Evolutionary conservation across 64 coral and sea anemone species (phyloP), one percentile per base, ranked within the genome.

Genomic region (Exaiptasia diaphana): DNA sequence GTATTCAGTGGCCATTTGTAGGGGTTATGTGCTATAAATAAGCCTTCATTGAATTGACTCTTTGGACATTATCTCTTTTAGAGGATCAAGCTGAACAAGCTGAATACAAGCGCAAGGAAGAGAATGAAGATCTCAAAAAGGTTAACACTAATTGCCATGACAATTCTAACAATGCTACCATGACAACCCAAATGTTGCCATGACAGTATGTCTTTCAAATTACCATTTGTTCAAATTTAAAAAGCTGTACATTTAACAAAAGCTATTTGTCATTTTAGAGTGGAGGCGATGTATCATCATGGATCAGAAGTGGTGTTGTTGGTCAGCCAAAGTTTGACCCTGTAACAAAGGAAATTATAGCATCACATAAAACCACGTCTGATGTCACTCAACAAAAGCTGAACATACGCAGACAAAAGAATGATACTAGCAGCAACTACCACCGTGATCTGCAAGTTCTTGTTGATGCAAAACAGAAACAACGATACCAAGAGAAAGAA

Each of bases 251-350:
- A n/a, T n/a, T n/a, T n/a, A n/a, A n/a, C n/a, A n/a, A n/a, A n/a
- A n/a, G n/a, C n/a, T n/a, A n/a, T n/a, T n/a, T n/a, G n/a, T n/a
- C n/a, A n/a, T 28, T 87, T 67, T 55, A 94, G 91, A 80, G 64
- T 41, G 86, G 86, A 23, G 64, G 24, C 11, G 91, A 94, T 39
- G 91, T 88, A 18, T 85, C 79, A 4, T 83, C 91, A 13, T 94
- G 91, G 91, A 9, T 94, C 24, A 68, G 87, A 8, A 46, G 38
- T 6, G 91, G 91, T 36, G 73, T 78, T 6, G 79, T 94, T 48
- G 91, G 91, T 18, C 91, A 94, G 45, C 91, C 91, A 15, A 82
- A 55, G 20, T 83, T 76, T 57, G 39, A 94, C 45, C 77, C 91
- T 4, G 53, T 77, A 61, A 94, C 91, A 32, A 89, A 80, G 44